Conservation (phyloP, 1,140 invertebrate species). For the Araneus ventricosus region DNA sequence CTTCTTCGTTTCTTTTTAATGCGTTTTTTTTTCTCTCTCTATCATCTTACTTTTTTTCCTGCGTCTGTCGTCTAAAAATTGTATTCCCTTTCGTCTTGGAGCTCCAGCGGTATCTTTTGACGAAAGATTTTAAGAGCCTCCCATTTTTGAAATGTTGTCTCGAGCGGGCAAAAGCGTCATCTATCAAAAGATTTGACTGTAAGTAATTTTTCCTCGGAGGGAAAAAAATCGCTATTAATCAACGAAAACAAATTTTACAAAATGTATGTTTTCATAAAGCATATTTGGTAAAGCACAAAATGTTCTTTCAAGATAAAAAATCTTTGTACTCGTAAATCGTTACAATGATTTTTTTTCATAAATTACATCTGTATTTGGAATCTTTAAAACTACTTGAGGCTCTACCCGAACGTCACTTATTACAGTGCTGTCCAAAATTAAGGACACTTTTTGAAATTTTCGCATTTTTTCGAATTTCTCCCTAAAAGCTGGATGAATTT, state of each 20-base stretch:
- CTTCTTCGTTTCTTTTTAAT: not conserved
- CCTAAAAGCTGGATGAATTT: no score
- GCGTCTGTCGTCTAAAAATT: not conserved
- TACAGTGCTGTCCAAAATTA: no score
- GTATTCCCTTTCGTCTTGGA: not conserved
- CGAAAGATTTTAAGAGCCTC: slow-evolving; percentile 9
- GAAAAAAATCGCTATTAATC: not conserved
- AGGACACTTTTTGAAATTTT: no score
- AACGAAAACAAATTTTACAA: not conserved
- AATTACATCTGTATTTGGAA: no score
- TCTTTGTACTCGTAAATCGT: no score
- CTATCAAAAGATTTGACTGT: not conserved
- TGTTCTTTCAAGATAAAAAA: no score
- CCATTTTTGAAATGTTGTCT: not conserved
- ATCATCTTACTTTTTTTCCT: not conserved
- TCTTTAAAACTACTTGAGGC: no score
- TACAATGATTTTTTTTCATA: no score
- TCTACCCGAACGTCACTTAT: no score
- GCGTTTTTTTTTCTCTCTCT: not conserved
- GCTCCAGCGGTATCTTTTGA: slow-evolving; percentile 14
- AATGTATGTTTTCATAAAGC: no score
- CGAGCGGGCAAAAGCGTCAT: not conserved
- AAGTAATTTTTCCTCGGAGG: not conserved
- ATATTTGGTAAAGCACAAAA: no score
- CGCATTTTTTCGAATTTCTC: no score